Evolutionary conservation across 1,140 invertebrate species (phyloP), one percentile per base, ranked within the genome.

Genomic region (Diabrotica undecimpunctata): DNA sequence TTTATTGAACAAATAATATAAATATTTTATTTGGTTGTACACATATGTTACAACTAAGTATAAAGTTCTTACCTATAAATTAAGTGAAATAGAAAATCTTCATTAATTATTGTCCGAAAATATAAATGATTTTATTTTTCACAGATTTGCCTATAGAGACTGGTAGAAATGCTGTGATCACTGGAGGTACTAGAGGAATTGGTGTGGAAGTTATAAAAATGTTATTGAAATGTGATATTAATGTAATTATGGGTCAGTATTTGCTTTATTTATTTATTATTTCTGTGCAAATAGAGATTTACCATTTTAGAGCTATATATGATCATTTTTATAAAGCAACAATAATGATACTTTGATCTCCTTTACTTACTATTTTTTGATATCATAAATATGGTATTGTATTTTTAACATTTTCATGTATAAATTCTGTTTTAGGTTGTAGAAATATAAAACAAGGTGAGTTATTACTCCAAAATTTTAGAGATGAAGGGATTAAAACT

Each of bases 141-240:
- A 25, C 35, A 88, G 87, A 84, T 68, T 77, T 87, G 61, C 79
- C 81, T 12, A 76, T 79, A 50, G 82, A 84, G 78, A 78, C 78
- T 36, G 88, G 86, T 51, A 85, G 87, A 81, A 82, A 93, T 54
- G 94, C 91, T 52, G 86, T 97, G 66, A 87, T 97, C 52, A 96
- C 94, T 7, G 95, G 94, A 62, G 94, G 94, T 9, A 87, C 90
- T 36, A 81, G 90, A 70, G 94, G 95, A 12, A 95, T 97, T 74
- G 95, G 94, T 11, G 81, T 84, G n/a, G 84, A 89, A 79, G 86
- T 95, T 11, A 88, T 93, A 9, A 88, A 88, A 77, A 88, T 89
- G 78, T 80, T 97, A 13, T 77, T 95, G 25, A 81, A 90, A 74
- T 88, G 88, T 76, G 89, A 93, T 68, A 90, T 94, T 81, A 86